A percentile compares a stretch with the other conserved stretches of the same genome.
Conservation (phyloP, 53 echinoderm and acorn worm genomes). For the Henricia sp. region DNA sequence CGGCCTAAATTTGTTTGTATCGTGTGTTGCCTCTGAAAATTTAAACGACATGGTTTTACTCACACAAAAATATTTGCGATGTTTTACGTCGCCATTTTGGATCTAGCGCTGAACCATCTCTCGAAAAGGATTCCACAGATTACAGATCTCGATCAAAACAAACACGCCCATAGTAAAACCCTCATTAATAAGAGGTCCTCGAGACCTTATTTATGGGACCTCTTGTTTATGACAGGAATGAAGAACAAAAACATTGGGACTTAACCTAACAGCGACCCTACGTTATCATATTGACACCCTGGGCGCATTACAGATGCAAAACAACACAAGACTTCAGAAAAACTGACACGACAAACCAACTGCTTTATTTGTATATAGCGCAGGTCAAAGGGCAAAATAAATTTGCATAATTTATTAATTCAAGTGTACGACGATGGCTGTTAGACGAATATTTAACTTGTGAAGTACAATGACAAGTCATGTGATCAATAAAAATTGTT, state of each 20-base stretch:
- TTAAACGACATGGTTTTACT: no score
- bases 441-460: conserved; percentile 27
- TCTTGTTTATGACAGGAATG: no score
- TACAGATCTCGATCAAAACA: no score
- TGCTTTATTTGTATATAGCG: conserved; percentile 59
- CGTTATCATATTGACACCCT: not conserved
- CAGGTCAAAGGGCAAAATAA: conserved; percentile 29
- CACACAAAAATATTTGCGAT: no score
- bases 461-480: not conserved
- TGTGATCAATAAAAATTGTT: not conserved
- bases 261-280: not conserved
- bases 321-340: not conserved
- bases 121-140: no score
- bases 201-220: no score
- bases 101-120: not conserved
- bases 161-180: not conserved
- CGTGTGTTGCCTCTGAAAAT: no score
- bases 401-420: conserved; percentile 62
- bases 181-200: no score
- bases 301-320: not conserved
- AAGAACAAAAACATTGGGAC: not conserved
- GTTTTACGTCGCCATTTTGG: not conserved
- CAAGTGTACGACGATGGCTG: conserved; percentile 35
- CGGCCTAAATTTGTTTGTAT: no score
- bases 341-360: conserved; percentile 13